Evolutionary conservation across 23 tunicate species (phyloP).

Genomic region (Trididemnum clinides): DNA sequence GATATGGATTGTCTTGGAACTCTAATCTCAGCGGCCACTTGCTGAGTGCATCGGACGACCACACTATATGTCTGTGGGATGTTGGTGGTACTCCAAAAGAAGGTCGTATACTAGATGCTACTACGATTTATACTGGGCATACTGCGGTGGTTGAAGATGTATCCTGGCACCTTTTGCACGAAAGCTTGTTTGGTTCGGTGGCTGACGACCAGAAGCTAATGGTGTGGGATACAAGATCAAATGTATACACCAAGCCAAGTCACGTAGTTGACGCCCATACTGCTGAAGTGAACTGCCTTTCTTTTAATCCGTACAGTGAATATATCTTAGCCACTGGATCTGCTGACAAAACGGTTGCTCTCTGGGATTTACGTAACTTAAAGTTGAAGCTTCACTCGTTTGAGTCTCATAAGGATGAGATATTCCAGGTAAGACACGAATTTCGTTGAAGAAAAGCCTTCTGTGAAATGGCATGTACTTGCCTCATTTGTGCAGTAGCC

Average conservation of each 20-base stretch:
- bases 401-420: constrained; percentile 89
- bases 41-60: constrained; percentile 92
- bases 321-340: constrained; percentile 87
- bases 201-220: constrained; percentile 91
- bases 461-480: too few species aligned
- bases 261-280: constrained; percentile 79
- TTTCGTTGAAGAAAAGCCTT: too few species aligned
- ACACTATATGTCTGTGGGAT: constrained; percentile 92
- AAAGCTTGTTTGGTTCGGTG: constrained; percentile 83
- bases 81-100: constrained; percentile 67
- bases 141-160: constrained; percentile 90
- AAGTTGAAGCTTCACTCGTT: constrained; percentile 80
- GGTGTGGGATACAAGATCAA: constrained; percentile 91
- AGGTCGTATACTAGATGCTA: constrained; percentile 52
- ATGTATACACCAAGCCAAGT: constrained; percentile 59
- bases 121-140: constrained; percentile 64
- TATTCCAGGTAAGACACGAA: constrained; percentile 56
- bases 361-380: constrained; percentile 86
- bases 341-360: constrained; percentile 88
- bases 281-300: constrained; percentile 93
- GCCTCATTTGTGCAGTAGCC: too few species aligned
- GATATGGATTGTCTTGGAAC: constrained; percentile 91
- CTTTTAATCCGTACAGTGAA: constrained; percentile 89
- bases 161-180: constrained; percentile 79
- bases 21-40: constrained; percentile 61